phyloP scores from a whole-genome alignment of 2,797 vertebrate genomes.

The Pipistrellus kuhlii region DNA sequence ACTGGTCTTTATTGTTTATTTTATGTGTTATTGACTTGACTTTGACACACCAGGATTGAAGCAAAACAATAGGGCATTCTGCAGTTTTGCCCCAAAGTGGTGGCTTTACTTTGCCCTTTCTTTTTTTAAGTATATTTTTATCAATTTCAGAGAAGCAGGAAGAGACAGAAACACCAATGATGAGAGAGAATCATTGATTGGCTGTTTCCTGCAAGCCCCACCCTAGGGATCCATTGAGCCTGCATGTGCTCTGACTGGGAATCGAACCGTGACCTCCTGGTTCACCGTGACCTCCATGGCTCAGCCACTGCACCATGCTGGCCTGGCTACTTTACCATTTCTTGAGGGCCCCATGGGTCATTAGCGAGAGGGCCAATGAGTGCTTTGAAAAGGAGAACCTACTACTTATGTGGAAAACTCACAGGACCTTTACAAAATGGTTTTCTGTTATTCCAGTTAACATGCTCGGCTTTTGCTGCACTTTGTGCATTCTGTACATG shows the following conservation, averaged over 20 bases:
- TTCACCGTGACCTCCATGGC: too few species aligned
- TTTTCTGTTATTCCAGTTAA: not conserved
- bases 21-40: too few species aligned
- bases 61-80: constrained; percentile 83
- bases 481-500: constrained; percentile 9
- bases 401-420: constrained; percentile 2
- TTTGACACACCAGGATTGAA: constrained; percentile 88
- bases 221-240: too few species aligned
- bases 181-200: too few species aligned
- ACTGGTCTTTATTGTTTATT: not conserved
- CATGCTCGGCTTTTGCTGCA: not conserved
- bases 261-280: too few species aligned
- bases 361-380: constrained; percentile 83
- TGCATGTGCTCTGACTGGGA: too few species aligned
- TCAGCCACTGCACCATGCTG: too few species aligned
- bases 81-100: constrained; percentile 89
- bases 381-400: constrained; percentile 87
- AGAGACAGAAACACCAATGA: too few species aligned
- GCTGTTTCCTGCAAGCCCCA: too few species aligned
- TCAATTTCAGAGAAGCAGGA: too few species aligned
- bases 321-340: not conserved
- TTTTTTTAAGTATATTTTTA: not conserved
- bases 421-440: not conserved
- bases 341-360: constrained; percentile 88
- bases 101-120: constrained; percentile 85